phyloP scores from a whole-genome alignment of 2,888 invertebrate species.

The Marronus borbonicus region DNA sequence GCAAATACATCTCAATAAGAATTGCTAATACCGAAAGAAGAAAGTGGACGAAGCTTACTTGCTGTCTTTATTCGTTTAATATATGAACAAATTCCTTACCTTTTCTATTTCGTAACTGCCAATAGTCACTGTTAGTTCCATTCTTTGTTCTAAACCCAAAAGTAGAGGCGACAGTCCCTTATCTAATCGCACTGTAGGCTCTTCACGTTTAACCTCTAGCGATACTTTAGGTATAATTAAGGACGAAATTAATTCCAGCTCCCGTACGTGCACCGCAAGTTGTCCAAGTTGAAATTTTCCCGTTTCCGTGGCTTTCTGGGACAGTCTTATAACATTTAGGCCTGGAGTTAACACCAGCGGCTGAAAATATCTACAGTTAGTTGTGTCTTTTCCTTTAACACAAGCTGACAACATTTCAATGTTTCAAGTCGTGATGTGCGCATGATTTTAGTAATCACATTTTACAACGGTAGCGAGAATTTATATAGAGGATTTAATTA shows the following conservation, averaged over 20 bases:
- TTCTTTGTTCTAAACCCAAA: slow-evolving; percentile 85
- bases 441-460: too few relatives aligned
- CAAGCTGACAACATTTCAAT: neutral
- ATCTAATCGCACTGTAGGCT: slow-evolving; percentile 70
- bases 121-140: slow-evolving; percentile 82
- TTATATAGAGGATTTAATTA: too few relatives aligned
- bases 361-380: slow-evolving; percentile 59
- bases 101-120: slow-evolving; percentile 84
- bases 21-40: too few relatives aligned
- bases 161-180: slow-evolving; percentile 80
- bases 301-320: slow-evolving; percentile 75
- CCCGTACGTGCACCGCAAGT: slow-evolving; percentile 77
- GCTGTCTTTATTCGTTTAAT: too few relatives aligned
- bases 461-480: too few relatives aligned
- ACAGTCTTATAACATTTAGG: slow-evolving; percentile 76
- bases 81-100: slow-evolving; percentile 69
- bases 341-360: slow-evolving; percentile 74
- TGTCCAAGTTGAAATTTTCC: slow-evolving; percentile 83
- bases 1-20: too few relatives aligned
- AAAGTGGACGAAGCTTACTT: too few relatives aligned
- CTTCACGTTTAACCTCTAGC: slow-evolving; percentile 70
- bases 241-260: slow-evolving; percentile 82
- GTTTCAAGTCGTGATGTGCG: too few relatives aligned
- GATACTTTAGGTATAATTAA: slow-evolving; percentile 73
- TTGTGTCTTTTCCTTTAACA: too few relatives aligned